phyloP scores from a whole-genome alignment of 2,888 invertebrate species.

The Zygaena filipendulae region DNA sequence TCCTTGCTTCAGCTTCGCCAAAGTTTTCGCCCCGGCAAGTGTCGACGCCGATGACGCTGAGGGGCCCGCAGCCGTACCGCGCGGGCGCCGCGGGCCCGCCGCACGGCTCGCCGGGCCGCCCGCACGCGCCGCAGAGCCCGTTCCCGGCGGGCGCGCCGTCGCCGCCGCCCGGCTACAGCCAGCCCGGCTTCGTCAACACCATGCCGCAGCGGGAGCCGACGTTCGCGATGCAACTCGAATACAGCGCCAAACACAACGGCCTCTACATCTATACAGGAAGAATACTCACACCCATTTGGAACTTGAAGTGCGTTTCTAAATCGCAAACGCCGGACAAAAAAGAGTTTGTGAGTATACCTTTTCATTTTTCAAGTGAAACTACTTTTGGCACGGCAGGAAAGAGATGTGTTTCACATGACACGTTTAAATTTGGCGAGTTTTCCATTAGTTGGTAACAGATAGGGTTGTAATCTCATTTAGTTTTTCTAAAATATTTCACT shows the following conservation, averaged over 20 bases:
- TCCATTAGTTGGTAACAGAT: too few species aligned
- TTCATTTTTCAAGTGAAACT: too few species aligned
- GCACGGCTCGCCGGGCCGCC: constrained; percentile 36
- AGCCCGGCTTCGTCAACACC: constrained; percentile 38
- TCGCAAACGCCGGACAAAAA: constrained; percentile 60
- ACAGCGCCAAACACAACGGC: constrained; percentile 88
- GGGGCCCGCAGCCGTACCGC: constrained; percentile 44
- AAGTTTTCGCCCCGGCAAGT: constrained; percentile 60
- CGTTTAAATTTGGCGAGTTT: too few species aligned
- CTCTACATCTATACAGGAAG: constrained; percentile 91
- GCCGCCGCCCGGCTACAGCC: constrained; percentile 43
- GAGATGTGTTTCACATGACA: too few species aligned
- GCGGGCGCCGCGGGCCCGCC: constrained; percentile 38
- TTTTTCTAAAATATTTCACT: too few species aligned
- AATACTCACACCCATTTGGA: constrained; percentile 92
- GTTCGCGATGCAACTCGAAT: constrained; percentile 54
- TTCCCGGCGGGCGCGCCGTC: constrained; percentile 43
- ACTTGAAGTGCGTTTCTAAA: constrained; percentile 76
- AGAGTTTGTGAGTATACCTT: constrained; percentile 68
- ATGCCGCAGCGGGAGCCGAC: constrained; percentile 32
- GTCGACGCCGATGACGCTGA: constrained; percentile 55
- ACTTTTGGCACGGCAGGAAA: too few species aligned
- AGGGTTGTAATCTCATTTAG: too few species aligned
- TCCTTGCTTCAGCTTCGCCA: constrained; percentile 40
- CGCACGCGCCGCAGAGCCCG: constrained; percentile 37